phyloP scores from a whole-genome alignment of 2,113 vertebrate genomes.

The Cheirogaleus medius region DNA sequence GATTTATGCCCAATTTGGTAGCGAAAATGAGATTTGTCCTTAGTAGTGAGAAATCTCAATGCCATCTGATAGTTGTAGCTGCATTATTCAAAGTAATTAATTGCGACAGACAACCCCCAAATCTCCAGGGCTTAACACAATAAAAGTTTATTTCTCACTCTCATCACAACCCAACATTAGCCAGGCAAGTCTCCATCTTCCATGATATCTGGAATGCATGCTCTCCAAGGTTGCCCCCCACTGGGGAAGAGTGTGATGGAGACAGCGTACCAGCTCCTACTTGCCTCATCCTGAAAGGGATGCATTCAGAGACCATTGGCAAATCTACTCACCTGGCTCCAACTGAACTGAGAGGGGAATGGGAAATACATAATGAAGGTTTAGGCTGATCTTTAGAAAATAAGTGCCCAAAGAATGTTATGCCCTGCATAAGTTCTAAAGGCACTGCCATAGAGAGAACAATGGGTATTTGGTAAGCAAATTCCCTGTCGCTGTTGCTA shows the following conservation, averaged over 20 bases:
- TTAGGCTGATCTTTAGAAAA: neutral
- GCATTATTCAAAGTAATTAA: constrained; percentile 62
- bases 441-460: neutral
- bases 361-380: neutral
- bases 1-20: constrained; percentile 28
- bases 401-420: neutral
- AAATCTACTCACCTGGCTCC: neutral
- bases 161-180: neutral
- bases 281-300: neutral
- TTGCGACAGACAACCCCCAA: constrained; percentile 48
- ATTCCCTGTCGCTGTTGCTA: neutral
- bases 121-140: constrained; percentile 59
- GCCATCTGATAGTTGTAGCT: constrained; percentile 44
- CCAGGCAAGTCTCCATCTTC: constrained; percentile 42
- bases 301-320: neutral
- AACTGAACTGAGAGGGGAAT: neutral
- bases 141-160: constrained; percentile 61
- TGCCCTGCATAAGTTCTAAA: neutral
- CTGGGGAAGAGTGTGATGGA: neutral
- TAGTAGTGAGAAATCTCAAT: constrained; percentile 48
- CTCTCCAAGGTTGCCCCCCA: neutral
- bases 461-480: neutral
- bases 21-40: constrained; percentile 64
- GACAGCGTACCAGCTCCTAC: neutral
- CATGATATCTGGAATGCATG: neutral